phyloP scores from a whole-genome alignment of 2,888 invertebrate species.

The Leucozona laternaria region DNA sequence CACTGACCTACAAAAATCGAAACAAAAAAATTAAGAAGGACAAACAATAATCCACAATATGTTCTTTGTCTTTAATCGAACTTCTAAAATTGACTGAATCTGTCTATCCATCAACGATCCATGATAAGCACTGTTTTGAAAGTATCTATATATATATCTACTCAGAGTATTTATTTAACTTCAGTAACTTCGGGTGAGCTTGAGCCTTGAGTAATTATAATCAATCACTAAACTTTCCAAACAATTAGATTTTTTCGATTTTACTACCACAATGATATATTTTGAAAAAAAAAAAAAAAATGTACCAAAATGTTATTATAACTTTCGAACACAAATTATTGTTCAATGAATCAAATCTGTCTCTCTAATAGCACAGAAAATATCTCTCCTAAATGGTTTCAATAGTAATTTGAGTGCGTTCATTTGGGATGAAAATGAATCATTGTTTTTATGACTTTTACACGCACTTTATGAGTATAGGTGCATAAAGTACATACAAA shows the following conservation, averaged over 20 bases:
- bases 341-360: neutral
- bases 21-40: neutral
- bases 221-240: slow-evolving; percentile 1
- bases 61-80: neutral
- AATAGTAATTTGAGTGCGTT: neutral
- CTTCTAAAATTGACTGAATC: neutral
- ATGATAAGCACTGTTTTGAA: neutral
- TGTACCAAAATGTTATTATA: neutral
- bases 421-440: neutral
- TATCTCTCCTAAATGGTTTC: too few relatives aligned
- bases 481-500: too few relatives aligned
- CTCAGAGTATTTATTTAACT: neutral
- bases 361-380: too few relatives aligned
- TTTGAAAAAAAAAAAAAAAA: neutral
- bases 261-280: neutral
- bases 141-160: too few relatives aligned
- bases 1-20: neutral
- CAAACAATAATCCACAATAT: neutral
- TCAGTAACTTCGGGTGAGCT: neutral
- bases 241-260: neutral
- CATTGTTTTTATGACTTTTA: too few relatives aligned
- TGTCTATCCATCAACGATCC: neutral
- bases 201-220: neutral
- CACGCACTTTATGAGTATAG: too few relatives aligned
- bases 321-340: neutral